Evolutionary conservation across 64 coral and sea anemone genomes (phyloP).

Genomic region (Stylophora pistillata): DNA sequence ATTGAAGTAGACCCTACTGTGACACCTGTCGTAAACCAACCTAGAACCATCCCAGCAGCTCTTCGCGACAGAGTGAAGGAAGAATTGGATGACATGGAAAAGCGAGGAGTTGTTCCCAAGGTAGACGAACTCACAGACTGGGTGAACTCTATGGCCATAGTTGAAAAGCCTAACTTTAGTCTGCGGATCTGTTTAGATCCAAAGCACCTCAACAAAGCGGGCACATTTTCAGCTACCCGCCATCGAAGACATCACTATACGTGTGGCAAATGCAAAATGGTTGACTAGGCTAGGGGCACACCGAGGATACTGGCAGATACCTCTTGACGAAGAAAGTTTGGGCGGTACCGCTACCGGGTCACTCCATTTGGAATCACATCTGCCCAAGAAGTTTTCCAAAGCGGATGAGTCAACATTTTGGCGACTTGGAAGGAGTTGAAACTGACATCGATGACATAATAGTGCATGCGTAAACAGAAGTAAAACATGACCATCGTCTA

Average conservation of each 20-base stretch:
- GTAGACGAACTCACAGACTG: conserved; percentile 19
- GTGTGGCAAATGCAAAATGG: background rate
- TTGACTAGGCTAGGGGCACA: background rate
- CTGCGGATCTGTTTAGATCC: conserved; percentile 18
- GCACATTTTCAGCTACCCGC: conserved; percentile 14
- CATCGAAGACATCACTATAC: background rate
- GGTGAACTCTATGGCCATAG: conserved; percentile 49
- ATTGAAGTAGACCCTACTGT: conserved; percentile 72
- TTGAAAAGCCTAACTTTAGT: conserved; percentile 48
- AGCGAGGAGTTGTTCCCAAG: conserved; percentile 5
- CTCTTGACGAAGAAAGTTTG: background rate
- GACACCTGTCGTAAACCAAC: conserved; percentile 47
- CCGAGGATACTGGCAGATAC: conserved; percentile 1
- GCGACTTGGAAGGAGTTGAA: conserved; percentile 22
- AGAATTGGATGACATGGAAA: conserved; percentile 54
- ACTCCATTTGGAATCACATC: conserved; percentile 5
- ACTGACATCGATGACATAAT: conserved; percentile 33
- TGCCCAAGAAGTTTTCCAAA: conserved; percentile 8
- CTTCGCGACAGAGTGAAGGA: conserved; percentile 54
- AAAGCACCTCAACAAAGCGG: background rate
- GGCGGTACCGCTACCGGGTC: background rate
- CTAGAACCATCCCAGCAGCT: conserved; percentile 61
- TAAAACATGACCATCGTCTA: conserved; percentile 18
- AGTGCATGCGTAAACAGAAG: conserved; percentile 14
- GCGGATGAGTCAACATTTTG: background rate